Evolutionary conservation across 2,113 vertebrate species (phyloP).

Genomic region (Pedetes capensis): DNA sequence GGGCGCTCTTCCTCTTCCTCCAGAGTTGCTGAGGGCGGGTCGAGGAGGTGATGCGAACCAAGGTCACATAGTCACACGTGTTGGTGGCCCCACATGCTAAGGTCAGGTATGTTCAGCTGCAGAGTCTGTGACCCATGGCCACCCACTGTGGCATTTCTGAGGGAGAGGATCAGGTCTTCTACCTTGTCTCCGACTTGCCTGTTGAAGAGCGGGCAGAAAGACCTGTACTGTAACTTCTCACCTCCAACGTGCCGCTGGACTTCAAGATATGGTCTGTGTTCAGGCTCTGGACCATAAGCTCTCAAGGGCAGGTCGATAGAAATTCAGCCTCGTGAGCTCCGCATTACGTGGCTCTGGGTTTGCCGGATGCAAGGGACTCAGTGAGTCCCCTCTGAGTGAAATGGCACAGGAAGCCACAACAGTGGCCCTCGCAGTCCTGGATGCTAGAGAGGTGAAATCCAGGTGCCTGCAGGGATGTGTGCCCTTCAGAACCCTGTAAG

Average conservation of each 20-base stretch:
- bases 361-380: neutral
- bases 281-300: neutral
- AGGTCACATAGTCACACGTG: neutral
- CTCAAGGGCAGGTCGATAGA: neutral
- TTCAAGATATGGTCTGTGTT: neutral
- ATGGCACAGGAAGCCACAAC: no score
- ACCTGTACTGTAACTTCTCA: neutral
- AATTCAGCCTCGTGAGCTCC: neutral
- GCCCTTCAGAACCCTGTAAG: no score
- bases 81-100: neutral
- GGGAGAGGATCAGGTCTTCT: neutral
- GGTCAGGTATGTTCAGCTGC: neutral
- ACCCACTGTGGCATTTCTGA: neutral
- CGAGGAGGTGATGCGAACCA: neutral
- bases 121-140: neutral
- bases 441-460: no score
- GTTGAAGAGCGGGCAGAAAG: neutral
- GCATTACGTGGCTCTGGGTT: neutral
- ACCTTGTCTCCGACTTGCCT: neutral
- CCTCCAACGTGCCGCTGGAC: neutral
- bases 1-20: neutral
- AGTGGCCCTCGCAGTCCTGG: no score
- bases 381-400: neutral
- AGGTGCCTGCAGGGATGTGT: no score
- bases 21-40: neutral